phyloP scores from a whole-genome alignment of 2,113 vertebrate species.

The Brevimyrus niger region DNA sequence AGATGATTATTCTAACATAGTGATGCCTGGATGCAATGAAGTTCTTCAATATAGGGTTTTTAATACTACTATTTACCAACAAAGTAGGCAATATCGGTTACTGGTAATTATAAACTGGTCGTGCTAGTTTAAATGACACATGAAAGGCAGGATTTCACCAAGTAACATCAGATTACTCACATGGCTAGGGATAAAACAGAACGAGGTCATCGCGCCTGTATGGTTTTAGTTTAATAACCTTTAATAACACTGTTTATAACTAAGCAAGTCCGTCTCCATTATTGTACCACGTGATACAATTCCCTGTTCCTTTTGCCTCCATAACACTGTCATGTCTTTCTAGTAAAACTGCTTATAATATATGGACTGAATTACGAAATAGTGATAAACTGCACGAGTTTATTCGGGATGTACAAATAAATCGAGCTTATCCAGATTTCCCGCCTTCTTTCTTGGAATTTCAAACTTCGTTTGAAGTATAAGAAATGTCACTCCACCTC shows the following conservation, averaged over 20 bases:
- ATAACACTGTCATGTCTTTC: background rate
- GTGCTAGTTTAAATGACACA: background rate
- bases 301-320: background rate
- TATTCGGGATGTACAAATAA: background rate
- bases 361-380: background rate
- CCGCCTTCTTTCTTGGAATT: background rate
- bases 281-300: background rate
- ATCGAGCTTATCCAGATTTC: background rate
- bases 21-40: background rate
- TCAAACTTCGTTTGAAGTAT: background rate
- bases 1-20: background rate
- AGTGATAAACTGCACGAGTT: background rate
- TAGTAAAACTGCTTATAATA: background rate
- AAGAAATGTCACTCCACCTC: background rate
- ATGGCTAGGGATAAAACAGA: background rate
- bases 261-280: background rate
- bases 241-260: background rate
- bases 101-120: background rate
- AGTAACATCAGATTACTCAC: background rate
- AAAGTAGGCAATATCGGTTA: background rate
- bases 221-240: background rate
- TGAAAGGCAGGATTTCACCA: background rate
- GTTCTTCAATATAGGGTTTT: background rate
- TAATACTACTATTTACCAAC: background rate
- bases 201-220: background rate